Evolutionary conservation across 2,888 invertebrate genomes (phyloP).

Genomic region (Cryptophagus acutangulus): DNA sequence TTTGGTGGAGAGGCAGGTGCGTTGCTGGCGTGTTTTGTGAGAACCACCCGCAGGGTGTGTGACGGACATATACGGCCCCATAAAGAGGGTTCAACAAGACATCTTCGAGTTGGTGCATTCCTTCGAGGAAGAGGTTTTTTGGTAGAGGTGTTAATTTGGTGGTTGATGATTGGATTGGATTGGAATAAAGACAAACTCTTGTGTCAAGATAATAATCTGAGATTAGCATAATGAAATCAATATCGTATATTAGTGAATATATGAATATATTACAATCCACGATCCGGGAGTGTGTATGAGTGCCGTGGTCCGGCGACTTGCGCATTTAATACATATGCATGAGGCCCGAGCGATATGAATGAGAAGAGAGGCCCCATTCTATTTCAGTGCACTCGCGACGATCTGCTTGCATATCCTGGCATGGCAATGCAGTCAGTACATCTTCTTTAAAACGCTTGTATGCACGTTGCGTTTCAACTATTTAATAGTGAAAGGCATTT

Average conservation of each 20-base stretch:
- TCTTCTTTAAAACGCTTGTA: conserved; percentile 4
- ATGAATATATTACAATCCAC: conserved; percentile 42
- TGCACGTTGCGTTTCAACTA: conserved; percentile 2
- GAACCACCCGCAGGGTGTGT: conserved; percentile 36
- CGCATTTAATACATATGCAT: conserved; percentile 22
- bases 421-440: not conserved
- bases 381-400: conserved; percentile 9
- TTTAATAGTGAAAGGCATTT: conserved; percentile 1
- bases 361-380: conserved; percentile 20
- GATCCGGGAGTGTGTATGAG: conserved; percentile 9
- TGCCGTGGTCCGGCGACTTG: conserved; percentile 14
- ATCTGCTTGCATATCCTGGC: conserved; percentile 17
- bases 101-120: conserved; percentile 23
- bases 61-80: conserved; percentile 34
- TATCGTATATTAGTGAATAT: conserved; percentile 48
- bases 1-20: conserved; percentile 31
- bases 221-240: conserved; percentile 49
- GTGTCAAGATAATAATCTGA: conserved; percentile 46
- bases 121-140: too few relatives aligned
- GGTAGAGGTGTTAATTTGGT: too few relatives aligned
- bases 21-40: conserved; percentile 33
- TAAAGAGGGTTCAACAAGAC: conserved; percentile 28
- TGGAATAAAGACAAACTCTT: conserved; percentile 43
- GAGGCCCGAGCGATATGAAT: conserved; percentile 22
- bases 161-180: conserved; percentile 25